phyloP scores from a whole-genome alignment of 2,888 invertebrate species.

The Cyclophora punctaria region DNA sequence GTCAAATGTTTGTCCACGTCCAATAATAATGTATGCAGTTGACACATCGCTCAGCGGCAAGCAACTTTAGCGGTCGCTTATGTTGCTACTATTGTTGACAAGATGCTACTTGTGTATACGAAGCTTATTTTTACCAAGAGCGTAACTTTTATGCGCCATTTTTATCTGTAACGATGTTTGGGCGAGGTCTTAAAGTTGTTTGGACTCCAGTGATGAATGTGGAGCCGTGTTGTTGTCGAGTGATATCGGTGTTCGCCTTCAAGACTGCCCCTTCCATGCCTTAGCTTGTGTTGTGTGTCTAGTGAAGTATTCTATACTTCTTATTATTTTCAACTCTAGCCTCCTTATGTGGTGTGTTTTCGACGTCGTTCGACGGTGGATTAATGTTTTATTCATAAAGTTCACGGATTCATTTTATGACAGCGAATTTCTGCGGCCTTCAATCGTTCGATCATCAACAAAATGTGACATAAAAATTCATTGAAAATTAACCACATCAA shows the following conservation, averaged over 20 bases:
- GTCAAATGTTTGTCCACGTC: too few species aligned
- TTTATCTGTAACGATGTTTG: too few species aligned
- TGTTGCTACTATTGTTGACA: too few species aligned
- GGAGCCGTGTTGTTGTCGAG: conserved; percentile 46
- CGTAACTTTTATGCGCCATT: too few species aligned
- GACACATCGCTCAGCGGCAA: too few species aligned
- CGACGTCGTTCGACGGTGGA: conserved; percentile 25
- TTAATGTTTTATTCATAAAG: neutral
- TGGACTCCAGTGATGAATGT: conserved; percentile 54
- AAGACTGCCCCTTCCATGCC: conserved; percentile 36
- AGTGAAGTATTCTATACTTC: conserved; percentile 34
- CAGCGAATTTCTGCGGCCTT: conserved; percentile 8
- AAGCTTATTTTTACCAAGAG: too few species aligned
- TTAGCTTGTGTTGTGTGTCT: conserved; percentile 55
- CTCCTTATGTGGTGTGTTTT: conserved; percentile 25
- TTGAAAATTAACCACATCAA: conserved; percentile 17
- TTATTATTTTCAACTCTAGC: conserved; percentile 30
- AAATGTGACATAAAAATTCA: conserved; percentile 7
- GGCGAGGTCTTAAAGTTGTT: conserved; percentile 31
- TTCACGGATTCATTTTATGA: conserved; percentile 1
- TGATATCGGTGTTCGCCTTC: conserved; percentile 52
- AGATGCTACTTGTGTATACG: too few species aligned
- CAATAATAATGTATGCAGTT: too few species aligned
- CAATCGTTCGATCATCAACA: conserved; percentile 4
- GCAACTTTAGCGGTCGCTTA: too few species aligned